Conservation (phyloP, 2,113 vertebrate genomes). For the Neodontobutis hainanensis region DNA sequence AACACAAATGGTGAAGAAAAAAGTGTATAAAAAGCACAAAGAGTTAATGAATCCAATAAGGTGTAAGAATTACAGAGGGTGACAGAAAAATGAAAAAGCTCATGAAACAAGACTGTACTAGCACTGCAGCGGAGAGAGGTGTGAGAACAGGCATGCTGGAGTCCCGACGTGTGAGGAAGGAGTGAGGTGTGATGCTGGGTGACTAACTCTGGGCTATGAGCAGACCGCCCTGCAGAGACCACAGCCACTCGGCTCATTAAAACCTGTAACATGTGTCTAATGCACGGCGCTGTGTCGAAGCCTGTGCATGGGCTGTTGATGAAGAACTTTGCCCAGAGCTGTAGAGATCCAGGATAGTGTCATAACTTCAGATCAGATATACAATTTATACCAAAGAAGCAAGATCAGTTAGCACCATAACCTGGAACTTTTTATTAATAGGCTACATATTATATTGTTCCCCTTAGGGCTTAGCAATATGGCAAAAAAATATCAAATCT, state of each 20-base stretch:
- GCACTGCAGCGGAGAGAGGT: conserved; percentile 29
- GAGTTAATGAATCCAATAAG: conserved; percentile 18
- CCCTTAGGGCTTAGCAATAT: too few species aligned
- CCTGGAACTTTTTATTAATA: too few species aligned
- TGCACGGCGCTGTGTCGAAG: conserved; percentile 24
- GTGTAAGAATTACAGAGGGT: conserved; percentile 29
- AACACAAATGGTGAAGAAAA: not conserved
- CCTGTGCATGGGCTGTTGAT: not conserved
- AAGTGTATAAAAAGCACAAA: not conserved
- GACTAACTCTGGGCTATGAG: conserved; percentile 60
- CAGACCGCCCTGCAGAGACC: conserved; percentile 59
- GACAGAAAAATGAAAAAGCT: conserved; percentile 24
- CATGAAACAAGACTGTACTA: conserved; percentile 3
- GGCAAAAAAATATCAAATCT: too few species aligned
- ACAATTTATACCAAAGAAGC: too few species aligned
- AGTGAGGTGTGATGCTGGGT: conserved; percentile 65
- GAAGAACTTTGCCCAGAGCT: not conserved
- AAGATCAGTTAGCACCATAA: too few species aligned
- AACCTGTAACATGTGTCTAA: conserved; percentile 57
- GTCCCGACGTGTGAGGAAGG: conserved; percentile 58
- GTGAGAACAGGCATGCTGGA: conserved; percentile 50
- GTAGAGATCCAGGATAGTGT: too few species aligned
- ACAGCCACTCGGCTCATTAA: conserved; percentile 71
- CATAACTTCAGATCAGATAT: not conserved
- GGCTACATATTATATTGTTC: too few species aligned